A percentile compares a stretch with the other conserved stretches of the same genome.
Conservation (phyloP, 2,113 vertebrate genomes). For the Orcinus orca region DNA sequence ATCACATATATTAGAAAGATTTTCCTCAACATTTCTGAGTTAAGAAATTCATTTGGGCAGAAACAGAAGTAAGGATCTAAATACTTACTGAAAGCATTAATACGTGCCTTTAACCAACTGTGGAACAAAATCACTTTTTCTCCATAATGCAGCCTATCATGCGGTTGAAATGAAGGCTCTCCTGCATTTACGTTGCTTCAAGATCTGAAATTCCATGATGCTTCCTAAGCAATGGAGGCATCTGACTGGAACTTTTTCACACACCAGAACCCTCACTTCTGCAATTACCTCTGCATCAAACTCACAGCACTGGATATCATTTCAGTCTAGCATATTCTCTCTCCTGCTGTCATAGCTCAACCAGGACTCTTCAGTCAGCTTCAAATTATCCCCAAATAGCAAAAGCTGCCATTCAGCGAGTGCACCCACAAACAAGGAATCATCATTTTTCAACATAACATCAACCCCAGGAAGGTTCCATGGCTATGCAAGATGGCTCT, state of each 20-base stretch:
- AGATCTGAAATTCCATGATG: not conserved
- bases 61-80: conserved; percentile 29
- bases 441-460: not conserved
- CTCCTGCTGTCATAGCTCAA: not conserved
- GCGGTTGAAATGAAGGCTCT: not conserved
- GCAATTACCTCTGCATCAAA: not conserved
- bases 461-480: not conserved
- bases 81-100: not conserved
- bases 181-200: not conserved
- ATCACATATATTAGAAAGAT: not conserved
- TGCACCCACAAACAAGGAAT: not conserved
- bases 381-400: not conserved
- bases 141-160: not conserved
- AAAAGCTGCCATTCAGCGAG: not conserved
- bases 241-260: not conserved
- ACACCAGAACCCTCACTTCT: not conserved
- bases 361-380: not conserved
- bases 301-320: not conserved
- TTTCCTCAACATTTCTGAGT: conserved; percentile 12
- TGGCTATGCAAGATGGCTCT: not conserved
- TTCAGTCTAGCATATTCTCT: not conserved
- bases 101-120: not conserved
- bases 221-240: not conserved
- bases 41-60: not conserved
- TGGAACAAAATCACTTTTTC: not conserved